Base-by-base conservation (phyloP, 2,888 invertebrate species). In the Drosophila atroscutellata region DNA sequence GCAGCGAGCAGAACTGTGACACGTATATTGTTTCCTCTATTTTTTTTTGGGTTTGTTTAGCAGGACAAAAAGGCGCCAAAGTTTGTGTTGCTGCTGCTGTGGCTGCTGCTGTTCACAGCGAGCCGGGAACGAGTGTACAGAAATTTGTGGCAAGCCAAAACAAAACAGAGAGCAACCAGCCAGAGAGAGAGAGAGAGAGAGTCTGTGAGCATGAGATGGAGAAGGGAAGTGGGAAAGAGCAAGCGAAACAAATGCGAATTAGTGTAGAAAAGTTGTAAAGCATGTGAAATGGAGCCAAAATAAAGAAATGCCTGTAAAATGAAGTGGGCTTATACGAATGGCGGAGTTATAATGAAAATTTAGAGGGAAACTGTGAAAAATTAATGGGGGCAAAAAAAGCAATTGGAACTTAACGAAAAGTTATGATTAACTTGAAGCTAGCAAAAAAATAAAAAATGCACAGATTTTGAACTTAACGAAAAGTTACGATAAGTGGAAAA, bases 11-110 rank as follows among this genome's bases (percentile, higher is more conserved):
- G 32, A 42, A 45, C 34, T 60, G 42, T 50, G 52, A 32, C 60
- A 51, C 42, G n/a, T 20, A 18, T 47, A 13, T 36, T 7, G 4
- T 54, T 36, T 36, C 18, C 26, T 24, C 26, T 37, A 1, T 1
- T 13, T 36, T 28, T 36, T 18, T 13, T 32, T 15, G 18, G n/a
- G 24, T 24, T 42, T 4, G 34, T 51, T 70, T 62, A 47, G 47
- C 52, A 66, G 72, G 70, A 54, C 63, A 83, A 84, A 84, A 89
- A 77, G 83, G 88, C 88, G 83, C 88, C 85, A 87, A 86, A 71
- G 58, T 58, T 49, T 20, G 18, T 45, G 60, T 9, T 55, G 47
- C 1, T 70, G 42, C 3, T n/a, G 37, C 2, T n/a, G 20, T 3
- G 11, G 11, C 13, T 45, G 42, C n/a, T 18, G 37, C 8, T 26